Evolutionary conservation across 2,797 vertebrate genomes (phyloP).

Genomic region (Thamnophis elegans): DNA sequence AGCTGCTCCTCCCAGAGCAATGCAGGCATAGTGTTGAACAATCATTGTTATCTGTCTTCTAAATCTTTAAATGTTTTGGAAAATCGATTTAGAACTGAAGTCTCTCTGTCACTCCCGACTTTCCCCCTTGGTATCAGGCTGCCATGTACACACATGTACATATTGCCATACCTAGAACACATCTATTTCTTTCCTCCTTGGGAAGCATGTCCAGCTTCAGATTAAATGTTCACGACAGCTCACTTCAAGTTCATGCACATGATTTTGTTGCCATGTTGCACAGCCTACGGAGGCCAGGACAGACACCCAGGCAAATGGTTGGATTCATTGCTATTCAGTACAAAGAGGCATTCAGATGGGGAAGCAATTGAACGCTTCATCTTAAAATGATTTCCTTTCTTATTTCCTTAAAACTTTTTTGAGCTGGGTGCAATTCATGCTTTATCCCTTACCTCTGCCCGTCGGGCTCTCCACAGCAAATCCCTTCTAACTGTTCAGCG

Average conservation of each 20-base stretch:
- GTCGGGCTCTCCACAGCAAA: constrained; percentile 37
- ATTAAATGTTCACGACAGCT: constrained; percentile 88
- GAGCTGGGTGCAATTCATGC: constrained; percentile 46
- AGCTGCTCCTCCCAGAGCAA: constrained; percentile 44
- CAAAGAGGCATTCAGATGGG: constrained; percentile 70
- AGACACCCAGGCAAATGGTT: constrained; percentile 60
- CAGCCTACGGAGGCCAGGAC: constrained; percentile 67
- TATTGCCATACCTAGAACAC: constrained; percentile 47
- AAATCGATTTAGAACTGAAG: constrained; percentile 8
- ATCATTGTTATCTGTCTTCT: constrained; percentile 12
- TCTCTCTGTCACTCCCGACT: background rate
- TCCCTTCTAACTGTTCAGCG: constrained; percentile 63
- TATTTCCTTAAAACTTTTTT: constrained; percentile 65
- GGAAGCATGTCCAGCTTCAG: constrained; percentile 82
- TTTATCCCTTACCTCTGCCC: constrained; percentile 13
- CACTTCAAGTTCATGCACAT: constrained; percentile 88
- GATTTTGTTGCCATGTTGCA: constrained; percentile 82
- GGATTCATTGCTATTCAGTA: constrained; percentile 66
- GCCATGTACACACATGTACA: background rate
- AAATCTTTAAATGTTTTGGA: constrained; percentile 12
- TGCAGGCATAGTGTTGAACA: constrained; percentile 3
- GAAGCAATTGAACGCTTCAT: constrained; percentile 45
- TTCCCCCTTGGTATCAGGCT: background rate
- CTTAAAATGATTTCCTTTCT: constrained; percentile 69
- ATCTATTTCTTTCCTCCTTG: constrained; percentile 48